Evolutionary conservation across 2,797 vertebrate genomes (phyloP).

Genomic region (Rhincodon typus): DNA sequence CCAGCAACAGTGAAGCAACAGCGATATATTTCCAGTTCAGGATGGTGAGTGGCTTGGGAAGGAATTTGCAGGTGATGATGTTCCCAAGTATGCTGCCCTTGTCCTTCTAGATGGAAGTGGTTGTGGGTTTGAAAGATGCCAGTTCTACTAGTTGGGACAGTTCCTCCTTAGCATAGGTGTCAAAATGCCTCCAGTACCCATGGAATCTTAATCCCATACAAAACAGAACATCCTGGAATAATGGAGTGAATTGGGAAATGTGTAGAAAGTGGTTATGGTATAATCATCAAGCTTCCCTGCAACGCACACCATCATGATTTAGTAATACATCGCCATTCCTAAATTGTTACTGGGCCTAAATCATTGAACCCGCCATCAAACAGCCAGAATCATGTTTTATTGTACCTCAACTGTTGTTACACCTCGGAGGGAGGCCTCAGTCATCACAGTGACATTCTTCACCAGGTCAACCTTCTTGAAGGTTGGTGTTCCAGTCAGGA

Average conservation of each 20-base stretch:
- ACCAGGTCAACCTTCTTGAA: constrained; percentile 53
- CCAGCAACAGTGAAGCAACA: too few relatives aligned
- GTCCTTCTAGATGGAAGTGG: too few relatives aligned
- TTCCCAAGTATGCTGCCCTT: too few relatives aligned
- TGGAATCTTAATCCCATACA: not conserved
- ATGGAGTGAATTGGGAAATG: not conserved
- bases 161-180: not conserved
- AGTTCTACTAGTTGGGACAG: too few relatives aligned
- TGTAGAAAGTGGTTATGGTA: not conserved
- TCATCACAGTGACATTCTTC: constrained; percentile 43
- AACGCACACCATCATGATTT: not conserved
- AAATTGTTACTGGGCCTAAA: not conserved
- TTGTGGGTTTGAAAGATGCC: too few relatives aligned
- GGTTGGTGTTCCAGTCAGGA: constrained; percentile 56
- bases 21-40: too few relatives aligned
- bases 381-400: not conserved
- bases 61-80: too few relatives aligned
- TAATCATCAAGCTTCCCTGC: not conserved
- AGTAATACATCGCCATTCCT: not conserved
- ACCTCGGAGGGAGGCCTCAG: constrained; percentile 47
- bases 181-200: not conserved
- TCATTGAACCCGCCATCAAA: not conserved
- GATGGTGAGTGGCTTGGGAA: too few relatives aligned
- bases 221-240: not conserved
- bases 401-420: constrained; percentile 57